phyloP scores from a whole-genome alignment of 2,888 invertebrate species.

The Aphodius sticticus region DNA sequence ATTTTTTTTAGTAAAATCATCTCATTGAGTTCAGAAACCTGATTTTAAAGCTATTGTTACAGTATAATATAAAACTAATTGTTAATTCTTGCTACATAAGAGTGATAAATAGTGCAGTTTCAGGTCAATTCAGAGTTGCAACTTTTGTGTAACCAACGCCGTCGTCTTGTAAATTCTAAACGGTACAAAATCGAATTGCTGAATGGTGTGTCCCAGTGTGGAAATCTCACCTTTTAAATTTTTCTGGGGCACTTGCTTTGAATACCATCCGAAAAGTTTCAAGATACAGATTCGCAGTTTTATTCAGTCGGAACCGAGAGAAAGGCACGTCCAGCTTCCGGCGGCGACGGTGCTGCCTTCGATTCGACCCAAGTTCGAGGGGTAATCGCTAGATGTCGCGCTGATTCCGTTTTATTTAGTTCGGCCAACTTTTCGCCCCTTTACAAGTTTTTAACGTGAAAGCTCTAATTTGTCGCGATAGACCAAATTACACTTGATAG shows the following conservation, averaged over 20 bases:
- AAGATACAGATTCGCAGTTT: conserved; percentile 13
- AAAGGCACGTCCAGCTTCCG: background rate
- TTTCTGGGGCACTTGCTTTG: conserved; percentile 20
- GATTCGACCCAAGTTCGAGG: background rate
- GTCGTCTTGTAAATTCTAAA: too few species aligned
- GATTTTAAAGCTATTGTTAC: too few species aligned
- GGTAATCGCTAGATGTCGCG: conserved; percentile 19
- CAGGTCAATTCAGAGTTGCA: too few species aligned
- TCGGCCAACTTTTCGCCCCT: background rate
- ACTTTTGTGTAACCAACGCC: too few species aligned
- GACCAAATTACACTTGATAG: too few species aligned
- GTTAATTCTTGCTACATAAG: too few species aligned
- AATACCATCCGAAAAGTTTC: conserved; percentile 9
- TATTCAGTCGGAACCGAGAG: conserved; percentile 11
- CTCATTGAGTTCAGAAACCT: too few species aligned
- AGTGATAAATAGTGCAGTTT: too few species aligned
- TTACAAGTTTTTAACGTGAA: conserved; percentile 16
- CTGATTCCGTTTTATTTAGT: conserved; percentile 18
- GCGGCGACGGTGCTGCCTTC: too few species aligned
- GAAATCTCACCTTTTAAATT: conserved; percentile 18
- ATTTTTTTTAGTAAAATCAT: too few species aligned
- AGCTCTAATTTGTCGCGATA: conserved; percentile 18
- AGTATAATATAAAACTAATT: too few species aligned
- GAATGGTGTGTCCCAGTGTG: conserved; percentile 21
- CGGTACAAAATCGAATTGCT: conserved; percentile 7